These are phyloP conservation scores for Thymallus thymallus DNA, from an alignment of 2,113 vertebrate species.

Conservation along the genomic window DNA sequence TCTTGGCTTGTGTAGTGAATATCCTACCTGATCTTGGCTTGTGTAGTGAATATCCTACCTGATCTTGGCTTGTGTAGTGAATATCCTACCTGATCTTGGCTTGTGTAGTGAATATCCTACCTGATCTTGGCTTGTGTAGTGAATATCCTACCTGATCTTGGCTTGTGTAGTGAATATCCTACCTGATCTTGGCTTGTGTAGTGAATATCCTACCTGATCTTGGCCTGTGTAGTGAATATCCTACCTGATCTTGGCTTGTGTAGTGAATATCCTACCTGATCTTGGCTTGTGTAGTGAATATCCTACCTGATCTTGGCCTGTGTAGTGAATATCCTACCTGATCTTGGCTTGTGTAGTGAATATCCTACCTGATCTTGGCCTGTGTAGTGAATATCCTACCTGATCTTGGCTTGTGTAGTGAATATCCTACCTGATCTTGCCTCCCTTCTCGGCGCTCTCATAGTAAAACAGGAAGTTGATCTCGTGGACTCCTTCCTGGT, in stretches of 20 bases:
- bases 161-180: conserved; percentile 26
- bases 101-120: conserved; percentile 62
- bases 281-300: neutral
- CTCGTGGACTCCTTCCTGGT: conserved; percentile 96
- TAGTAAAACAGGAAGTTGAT: conserved; percentile 99
- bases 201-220: too few species aligned
- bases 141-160: too few species aligned
- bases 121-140: conserved; percentile 84
- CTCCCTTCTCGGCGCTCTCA: conserved; percentile 83
- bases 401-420: neutral
- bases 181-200: conserved; percentile 88
- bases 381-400: neutral
- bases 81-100: too few species aligned
- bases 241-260: conserved; percentile 87
- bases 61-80: conserved; percentile 83
- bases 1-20: too few species aligned
- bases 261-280: too few species aligned
- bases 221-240: conserved; percentile 3
- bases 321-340: too few species aligned
- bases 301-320: conserved; percentile 86
- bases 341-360: neutral
- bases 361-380: conserved; percentile 80
- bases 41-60: conserved; percentile 69
- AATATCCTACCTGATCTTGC: conserved; percentile 81
- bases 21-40: too few species aligned